phyloP scores from a whole-genome alignment of 53 echinoderm and acorn worm species.

The Zoroaster sp. region DNA sequence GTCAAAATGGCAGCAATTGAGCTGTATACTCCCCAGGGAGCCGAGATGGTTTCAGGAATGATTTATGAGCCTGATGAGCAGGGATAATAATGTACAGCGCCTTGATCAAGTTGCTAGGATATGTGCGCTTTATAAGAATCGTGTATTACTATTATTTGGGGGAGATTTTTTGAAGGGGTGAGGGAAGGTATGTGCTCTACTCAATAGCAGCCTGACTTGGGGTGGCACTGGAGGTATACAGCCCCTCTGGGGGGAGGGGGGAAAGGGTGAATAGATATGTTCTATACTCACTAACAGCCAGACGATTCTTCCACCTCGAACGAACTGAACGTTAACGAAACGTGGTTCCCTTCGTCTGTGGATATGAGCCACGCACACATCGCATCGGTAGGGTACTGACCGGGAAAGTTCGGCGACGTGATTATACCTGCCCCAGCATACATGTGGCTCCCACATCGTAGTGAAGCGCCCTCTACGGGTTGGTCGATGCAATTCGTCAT shows the following conservation, averaged over 20 bases:
- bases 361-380: conserved; percentile 88
- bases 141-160: not conserved
- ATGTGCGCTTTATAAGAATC: no score
- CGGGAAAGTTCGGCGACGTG: conserved; percentile 85
- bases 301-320: conserved; percentile 89
- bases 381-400: conserved; percentile 78
- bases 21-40: no score
- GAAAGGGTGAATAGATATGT: not conserved
- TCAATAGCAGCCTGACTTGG: no score
- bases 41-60: no score
- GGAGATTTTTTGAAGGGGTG: not conserved
- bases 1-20: no score
- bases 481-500: not conserved
- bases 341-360: conserved; percentile 79
- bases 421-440: conserved; percentile 88
- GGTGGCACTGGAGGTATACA: no score
- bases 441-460: conserved; percentile 82
- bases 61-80: no score
- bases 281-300: conserved; percentile 85
- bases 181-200: no score
- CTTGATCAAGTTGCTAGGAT: no score
- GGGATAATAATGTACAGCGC: no score
- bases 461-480: conserved; percentile 38
- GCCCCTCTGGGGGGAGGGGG: not conserved
- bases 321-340: conserved; percentile 76